Evolutionary conservation across 2,797 vertebrate genomes (phyloP), one percentile per base, ranked within the genome.

Genomic region (Brachymystax lenok): DNA sequence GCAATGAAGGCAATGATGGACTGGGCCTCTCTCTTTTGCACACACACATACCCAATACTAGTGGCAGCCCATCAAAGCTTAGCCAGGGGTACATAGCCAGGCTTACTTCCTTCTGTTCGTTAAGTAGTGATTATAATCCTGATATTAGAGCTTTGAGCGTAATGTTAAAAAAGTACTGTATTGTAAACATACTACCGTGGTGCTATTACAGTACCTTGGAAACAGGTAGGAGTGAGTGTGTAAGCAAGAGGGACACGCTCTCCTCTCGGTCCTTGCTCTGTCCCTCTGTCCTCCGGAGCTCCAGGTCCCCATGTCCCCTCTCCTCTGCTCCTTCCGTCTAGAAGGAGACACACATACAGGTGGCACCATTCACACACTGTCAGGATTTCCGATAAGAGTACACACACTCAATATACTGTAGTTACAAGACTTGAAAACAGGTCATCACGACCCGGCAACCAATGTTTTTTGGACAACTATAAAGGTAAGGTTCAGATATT

Each of bases 131-230:
- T 5, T 4, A 6, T 17, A 17, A 19, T 4, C 16, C 52, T 56
- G 52, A 56, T 56, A 56, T 56, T 56, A 19, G 52, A 5, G 52
- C 52, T n/a, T 56, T n/a, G 17, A 56, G 52, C 17, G 1, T n/a
- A 56, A 56, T 5, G 52, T 56, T 5, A 0, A 6, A 17, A 56
- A 56, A 7, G 52, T 17, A 1, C 52, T 56, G 4, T 6, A 7
- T 5, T 5, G 0, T 19, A 56, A 56, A 56, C 17, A 19, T 56
- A 56, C 14, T 40, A 21, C 4, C 17, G 4, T 17, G 10, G 52
- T 61, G 61, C 24, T 14, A 64, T 19, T 27, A 10, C 24, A 63
- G 61, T 87, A 91, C 92, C 92, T 89, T 82, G 35, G 86, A 78
- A 0, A 82, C 79, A 46, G 82, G 75, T 5, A 85, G 80, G 0